Percentiles rank a stretch among this genome's conserved stretches.
phyloP scores from a whole-genome alignment of 2,113 vertebrate species.

The Mobula birostris region DNA sequence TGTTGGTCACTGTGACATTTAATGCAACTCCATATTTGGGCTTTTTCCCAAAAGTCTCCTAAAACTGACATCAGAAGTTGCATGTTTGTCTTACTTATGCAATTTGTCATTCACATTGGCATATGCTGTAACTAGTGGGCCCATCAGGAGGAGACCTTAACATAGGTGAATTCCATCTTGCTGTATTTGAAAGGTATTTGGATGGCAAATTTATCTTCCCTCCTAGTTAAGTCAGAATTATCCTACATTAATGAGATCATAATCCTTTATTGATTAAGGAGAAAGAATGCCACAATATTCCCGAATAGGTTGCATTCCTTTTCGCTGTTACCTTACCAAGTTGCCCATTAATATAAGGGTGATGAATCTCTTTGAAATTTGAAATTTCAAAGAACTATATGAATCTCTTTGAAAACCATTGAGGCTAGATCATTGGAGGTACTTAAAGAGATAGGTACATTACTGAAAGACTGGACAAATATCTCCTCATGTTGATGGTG shows the following conservation, averaged over 20 bases:
- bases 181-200: neutral
- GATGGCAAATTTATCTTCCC: neutral
- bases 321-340: neutral
- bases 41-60: neutral
- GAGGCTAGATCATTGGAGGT: too few relatives aligned
- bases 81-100: neutral
- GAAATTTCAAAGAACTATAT: too few relatives aligned
- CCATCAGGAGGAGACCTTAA: slow-evolving; percentile 8
- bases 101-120: neutral
- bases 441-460: too few relatives aligned
- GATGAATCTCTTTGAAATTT: too few relatives aligned
- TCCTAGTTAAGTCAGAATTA: neutral
- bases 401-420: too few relatives aligned
- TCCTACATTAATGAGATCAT: neutral
- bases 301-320: neutral
- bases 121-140: neutral
- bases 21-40: neutral
- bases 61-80: neutral
- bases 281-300: neutral
- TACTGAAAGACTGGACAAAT: too few relatives aligned
- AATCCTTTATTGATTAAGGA: neutral
- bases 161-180: neutral
- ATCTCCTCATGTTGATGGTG: too few relatives aligned
- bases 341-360: neutral
- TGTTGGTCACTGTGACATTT: neutral